Conservation (phyloP, 1,140 invertebrate species). For the Vollenhovia emeryi region DNA sequence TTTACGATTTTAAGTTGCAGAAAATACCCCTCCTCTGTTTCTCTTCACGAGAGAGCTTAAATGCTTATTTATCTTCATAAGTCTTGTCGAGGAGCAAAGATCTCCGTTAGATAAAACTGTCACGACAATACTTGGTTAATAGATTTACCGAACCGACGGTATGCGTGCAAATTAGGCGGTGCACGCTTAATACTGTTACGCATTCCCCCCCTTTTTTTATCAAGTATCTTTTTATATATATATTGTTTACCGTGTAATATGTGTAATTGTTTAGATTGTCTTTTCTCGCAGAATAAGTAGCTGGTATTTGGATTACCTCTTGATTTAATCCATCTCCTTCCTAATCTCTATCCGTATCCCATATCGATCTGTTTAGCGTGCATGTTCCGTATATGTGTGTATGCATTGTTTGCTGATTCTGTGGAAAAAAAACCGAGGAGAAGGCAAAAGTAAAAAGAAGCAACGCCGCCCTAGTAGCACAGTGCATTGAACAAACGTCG, state of each 20-base stretch:
- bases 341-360: neutral
- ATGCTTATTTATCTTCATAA: neutral
- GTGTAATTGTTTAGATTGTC: conserved; percentile 77
- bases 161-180: conserved; percentile 72
- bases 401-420: conserved; percentile 47
- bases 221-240: conserved; percentile 71
- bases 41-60: neutral
- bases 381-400: conserved; percentile 73
- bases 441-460: no score
- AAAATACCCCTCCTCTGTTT: neutral
- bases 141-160: conserved; percentile 12
- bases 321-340: conserved; percentile 64
- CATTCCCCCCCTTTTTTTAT: conserved; percentile 26
- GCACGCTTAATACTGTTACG: conserved; percentile 79
- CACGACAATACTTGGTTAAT: no score
- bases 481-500: no score
- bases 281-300: conserved; percentile 79
- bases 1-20: neutral
- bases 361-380: conserved; percentile 61
- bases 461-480: no score
- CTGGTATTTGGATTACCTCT: conserved; percentile 71
- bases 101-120: neutral
- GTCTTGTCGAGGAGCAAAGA: neutral
- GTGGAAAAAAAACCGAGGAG: no score
- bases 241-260: conserved; percentile 62